Base-by-base conservation (phyloP, 2,888 invertebrate species). In the Megamerina dolium region DNA sequence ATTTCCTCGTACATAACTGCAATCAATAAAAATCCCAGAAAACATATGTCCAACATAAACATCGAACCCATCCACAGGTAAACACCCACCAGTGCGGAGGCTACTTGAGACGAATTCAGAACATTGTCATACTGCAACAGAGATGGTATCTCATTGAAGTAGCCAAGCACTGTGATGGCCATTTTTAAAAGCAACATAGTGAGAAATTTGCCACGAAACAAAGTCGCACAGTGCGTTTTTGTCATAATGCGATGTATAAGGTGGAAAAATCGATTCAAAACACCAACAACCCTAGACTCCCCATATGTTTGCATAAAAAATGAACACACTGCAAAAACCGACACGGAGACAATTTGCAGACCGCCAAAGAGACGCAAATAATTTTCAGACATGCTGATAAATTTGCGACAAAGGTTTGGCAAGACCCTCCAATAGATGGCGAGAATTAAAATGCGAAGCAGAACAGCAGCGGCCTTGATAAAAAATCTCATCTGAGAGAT, bases 21-120 rank as follows among this genome's bases (percentile, higher is more conserved):
- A n/a, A 57, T 53, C 3, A 60, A 43, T 1, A 63, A 41, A 20
- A 64, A 62, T 6, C 64, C 64, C 30, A 64, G 45, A 20, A 60
- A 61, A 20, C 63, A 62, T 2, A 53, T 39, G 17, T 64, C 64
- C 52, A 64, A 40, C 9, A 58, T 49, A 17, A 55, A 57, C 20
- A 63, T 50, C 1, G 58, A 59, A 37, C 61, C 60, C 40, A 64
- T 30, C 64, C 64, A 64, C 44, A 61, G 43, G 41, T 58, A 64
- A 1, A 55, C 46, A 36, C 57, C 58, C 18, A 55, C 34, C 6
- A 48, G 3, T 0, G 43, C 50, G 3, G 40, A 20, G 5, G 51
- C 14, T 2, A 32, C 6, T 1, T 19, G 36, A 0, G 6, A 1
- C 1, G 42, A 8, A 12, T 49, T 26, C 1, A 17, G 1, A 2